Conservation (phyloP, 2,113 vertebrate genomes). For the human region GRCh38 chrY:19482501-19483000, state of each 20-base stretch:
- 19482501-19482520: slow-evolving; percentile 84
- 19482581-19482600: slow-evolving; percentile 78
- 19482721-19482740: slow-evolving; percentile 83
- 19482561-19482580: slow-evolving; percentile 77
- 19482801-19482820: slow-evolving; percentile 87
- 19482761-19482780: slow-evolving; percentile 81
- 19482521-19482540: slow-evolving; percentile 75
- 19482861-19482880: slow-evolving; percentile 88
- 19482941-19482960: slow-evolving; percentile 89
- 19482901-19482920: slow-evolving; percentile 91
- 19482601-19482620: slow-evolving; percentile 78
- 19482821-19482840: slow-evolving; percentile 86
- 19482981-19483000: slow-evolving; percentile 89
- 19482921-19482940: slow-evolving; percentile 87
- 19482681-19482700: slow-evolving; percentile 79
- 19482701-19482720: slow-evolving; percentile 77
- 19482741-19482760: slow-evolving; percentile 81
- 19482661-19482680: slow-evolving; percentile 77
- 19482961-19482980: slow-evolving; percentile 86
- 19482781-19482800: slow-evolving; percentile 85
- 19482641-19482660: slow-evolving; percentile 85
- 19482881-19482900: slow-evolving; percentile 87
- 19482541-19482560: slow-evolving; percentile 78
- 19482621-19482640: slow-evolving; percentile 87
- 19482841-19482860: slow-evolving; percentile 83